Conservation (phyloP, 92 coral and sea anemone genomes). For the Bergia puertoricense region DNA sequence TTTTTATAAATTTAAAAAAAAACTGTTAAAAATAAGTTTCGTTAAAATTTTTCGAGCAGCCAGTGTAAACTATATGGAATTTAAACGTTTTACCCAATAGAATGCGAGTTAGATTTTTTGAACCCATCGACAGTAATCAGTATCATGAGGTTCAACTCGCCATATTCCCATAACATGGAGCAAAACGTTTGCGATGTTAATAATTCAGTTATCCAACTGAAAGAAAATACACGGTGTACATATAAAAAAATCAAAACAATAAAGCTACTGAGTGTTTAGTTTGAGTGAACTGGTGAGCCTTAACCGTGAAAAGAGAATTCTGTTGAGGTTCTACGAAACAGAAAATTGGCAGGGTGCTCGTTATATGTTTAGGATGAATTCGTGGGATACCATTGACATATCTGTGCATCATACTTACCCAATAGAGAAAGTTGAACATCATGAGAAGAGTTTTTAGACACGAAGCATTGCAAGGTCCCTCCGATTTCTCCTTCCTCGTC, state of each 20-base stretch:
- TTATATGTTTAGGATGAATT: neutral
- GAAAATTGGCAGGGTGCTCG: neutral
- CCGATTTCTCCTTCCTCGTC: slow-evolving; percentile 48
- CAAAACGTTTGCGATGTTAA: neutral
- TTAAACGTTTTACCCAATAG: neutral
- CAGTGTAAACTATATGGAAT: neutral
- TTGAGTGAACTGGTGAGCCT: neutral
- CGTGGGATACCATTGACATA: neutral
- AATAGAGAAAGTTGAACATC: slow-evolving; percentile 82
- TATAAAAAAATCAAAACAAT: neutral
- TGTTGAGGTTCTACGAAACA: neutral
- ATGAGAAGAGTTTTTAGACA: slow-evolving; percentile 80
- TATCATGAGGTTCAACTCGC: neutral
- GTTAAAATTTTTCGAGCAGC: neutral
- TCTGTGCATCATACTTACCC: slow-evolving; percentile 67
- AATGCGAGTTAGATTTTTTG: neutral
- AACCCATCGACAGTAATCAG: no score
- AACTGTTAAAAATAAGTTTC: neutral
- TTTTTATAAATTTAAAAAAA: no score
- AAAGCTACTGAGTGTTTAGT: neutral
- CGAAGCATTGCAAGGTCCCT: slow-evolving; percentile 69
- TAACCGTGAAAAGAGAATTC: neutral
- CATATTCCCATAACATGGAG: neutral
- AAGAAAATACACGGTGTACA: neutral
- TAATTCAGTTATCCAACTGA: neutral